A percentile compares a stretch with the other conserved stretches of the same genome.
These are phyloP conservation scores for Collichthys lucidus DNA, from an alignment of 2,113 vertebrate species.

Conservation along the genomic window DNA sequence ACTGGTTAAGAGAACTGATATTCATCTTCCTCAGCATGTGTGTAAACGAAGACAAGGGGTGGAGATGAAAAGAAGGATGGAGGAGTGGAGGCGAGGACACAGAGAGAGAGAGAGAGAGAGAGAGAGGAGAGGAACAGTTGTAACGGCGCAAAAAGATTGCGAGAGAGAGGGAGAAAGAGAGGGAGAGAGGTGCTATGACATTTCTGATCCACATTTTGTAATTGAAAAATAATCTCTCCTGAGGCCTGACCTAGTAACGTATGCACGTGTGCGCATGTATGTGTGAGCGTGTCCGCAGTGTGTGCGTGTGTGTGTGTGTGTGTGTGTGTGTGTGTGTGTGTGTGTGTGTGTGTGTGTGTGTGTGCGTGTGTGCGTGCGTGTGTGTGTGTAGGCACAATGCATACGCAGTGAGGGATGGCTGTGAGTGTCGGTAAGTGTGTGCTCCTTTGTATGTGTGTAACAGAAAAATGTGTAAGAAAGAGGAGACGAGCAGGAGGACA, in stretches of 20 bases:
- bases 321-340: constrained; percentile 26
- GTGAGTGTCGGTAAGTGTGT: constrained; percentile 28
- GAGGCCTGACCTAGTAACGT: constrained; percentile 73
- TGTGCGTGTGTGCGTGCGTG: neutral
- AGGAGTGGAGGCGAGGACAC: constrained; percentile 25
- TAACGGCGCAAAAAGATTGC: constrained; percentile 17
- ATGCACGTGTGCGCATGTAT: constrained; percentile 26
- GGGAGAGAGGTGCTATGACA: constrained; percentile 68
- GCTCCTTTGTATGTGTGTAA: constrained; percentile 26
- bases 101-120: constrained; percentile 12
- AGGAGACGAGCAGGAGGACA: constrained; percentile 34
- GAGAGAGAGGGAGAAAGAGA: constrained; percentile 14
- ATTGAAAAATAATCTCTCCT: constrained; percentile 78
- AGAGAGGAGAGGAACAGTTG: constrained; percentile 28
- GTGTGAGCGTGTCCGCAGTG: constrained; percentile 6
- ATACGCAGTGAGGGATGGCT: constrained; percentile 19
- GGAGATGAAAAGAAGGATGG: constrained; percentile 24
- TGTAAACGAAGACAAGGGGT: constrained; percentile 40
- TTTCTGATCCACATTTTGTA: constrained; percentile 79
- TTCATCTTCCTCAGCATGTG: constrained; percentile 65
- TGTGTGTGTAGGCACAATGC: constrained; percentile 15
- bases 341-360: constrained; percentile 29
- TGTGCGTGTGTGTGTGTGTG: constrained; percentile 9
- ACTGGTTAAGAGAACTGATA: constrained; percentile 63
- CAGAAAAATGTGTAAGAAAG: constrained; percentile 42